These are phyloP conservation scores for Ammospiza nelsoni DNA, from an alignment of 2,113 vertebrate species.

Conservation along the genomic window DNA sequence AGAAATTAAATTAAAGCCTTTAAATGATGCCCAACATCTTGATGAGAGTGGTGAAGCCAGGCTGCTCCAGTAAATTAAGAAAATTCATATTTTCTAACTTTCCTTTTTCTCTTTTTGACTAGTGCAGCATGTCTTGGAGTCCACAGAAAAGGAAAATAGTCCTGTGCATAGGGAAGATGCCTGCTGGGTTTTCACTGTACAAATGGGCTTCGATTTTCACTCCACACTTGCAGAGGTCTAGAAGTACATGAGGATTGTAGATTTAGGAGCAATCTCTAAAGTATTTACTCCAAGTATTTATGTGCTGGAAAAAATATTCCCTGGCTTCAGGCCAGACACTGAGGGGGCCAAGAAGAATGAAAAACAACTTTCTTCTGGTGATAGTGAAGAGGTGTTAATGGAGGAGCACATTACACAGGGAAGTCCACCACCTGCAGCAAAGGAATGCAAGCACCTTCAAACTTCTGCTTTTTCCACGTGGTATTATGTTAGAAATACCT, in stretches of 20 bases:
- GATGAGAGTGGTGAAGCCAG: background rate
- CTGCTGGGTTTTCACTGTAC: background rate
- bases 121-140: background rate
- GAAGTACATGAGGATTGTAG: too few species aligned
- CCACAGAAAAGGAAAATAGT: background rate
- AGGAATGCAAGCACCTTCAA: background rate
- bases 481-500: background rate
- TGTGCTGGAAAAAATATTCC: background rate
- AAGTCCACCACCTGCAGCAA: background rate
- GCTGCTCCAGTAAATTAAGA: background rate
- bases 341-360: background rate
- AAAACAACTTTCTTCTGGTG: background rate
- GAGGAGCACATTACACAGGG: fast-evolving
- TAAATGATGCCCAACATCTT: background rate
- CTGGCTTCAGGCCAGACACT: background rate
- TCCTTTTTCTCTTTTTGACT: background rate
- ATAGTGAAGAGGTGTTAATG: background rate
- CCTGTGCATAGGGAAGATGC: background rate
- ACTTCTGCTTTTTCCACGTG: background rate
- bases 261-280: background rate
- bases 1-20: background rate
- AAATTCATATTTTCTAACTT: background rate
- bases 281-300: background rate
- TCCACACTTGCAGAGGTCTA: background rate
- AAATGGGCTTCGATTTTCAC: background rate